A percentile compares a stretch with the other conserved stretches of the same genome.
phyloP scores from a whole-genome alignment of 2,113 vertebrate genomes.

The Amblyornis subalaris region DNA sequence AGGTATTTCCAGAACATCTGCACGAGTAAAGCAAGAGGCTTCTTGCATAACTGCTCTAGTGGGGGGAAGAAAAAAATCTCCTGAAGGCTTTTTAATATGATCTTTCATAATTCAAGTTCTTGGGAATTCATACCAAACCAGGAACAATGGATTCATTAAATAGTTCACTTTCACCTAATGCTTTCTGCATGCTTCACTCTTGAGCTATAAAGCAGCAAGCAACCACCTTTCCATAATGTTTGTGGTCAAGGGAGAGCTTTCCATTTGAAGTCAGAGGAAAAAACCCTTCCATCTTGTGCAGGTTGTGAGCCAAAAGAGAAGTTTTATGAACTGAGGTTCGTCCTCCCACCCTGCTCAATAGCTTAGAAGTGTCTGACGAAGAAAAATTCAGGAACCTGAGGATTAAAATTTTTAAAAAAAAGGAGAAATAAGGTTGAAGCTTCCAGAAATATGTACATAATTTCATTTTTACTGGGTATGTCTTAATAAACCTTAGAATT shows the following conservation, averaged over 20 bases:
- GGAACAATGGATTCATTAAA: background rate
- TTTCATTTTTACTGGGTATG: background rate
- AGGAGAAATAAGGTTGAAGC: background rate
- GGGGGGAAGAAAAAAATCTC: background rate
- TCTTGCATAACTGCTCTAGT: conserved; percentile 1
- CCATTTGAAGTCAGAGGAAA: background rate
- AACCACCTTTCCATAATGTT: background rate
- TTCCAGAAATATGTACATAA: background rate
- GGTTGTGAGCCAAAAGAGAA: background rate
- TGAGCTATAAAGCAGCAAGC: background rate
- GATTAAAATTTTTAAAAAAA: background rate
- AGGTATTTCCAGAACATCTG: background rate
- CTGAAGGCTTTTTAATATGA: conserved; percentile 31
- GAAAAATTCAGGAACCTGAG: background rate
- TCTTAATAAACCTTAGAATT: background rate
- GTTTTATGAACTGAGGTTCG: background rate
- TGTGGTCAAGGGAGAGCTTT: conserved; percentile 1
- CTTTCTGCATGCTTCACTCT: background rate
- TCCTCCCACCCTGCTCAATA: background rate
- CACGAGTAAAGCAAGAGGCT: background rate
- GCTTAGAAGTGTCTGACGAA: background rate
- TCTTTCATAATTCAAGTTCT: conserved; percentile 15
- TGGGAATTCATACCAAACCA: background rate
- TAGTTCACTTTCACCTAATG: conserved; percentile 25
- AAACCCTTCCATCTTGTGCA: background rate